These are phyloP conservation scores for Trachelus tabidus DNA, from an alignment of 2,888 invertebrate genomes.

Conservation along the genomic window DNA sequence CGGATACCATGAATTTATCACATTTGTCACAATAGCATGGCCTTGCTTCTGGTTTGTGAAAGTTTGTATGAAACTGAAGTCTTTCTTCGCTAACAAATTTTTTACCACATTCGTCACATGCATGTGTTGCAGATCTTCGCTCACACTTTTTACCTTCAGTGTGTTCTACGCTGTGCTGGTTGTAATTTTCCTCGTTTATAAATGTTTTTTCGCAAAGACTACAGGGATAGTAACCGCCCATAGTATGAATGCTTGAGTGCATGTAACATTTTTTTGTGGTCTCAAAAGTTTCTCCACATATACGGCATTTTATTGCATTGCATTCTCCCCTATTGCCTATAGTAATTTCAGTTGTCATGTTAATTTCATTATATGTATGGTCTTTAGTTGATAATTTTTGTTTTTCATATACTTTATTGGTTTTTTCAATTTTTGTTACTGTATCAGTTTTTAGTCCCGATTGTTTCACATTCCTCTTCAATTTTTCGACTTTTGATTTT, in stretches of 20 bases:
- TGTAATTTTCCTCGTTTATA: conserved; percentile 10
- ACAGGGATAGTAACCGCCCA: conserved; percentile 13
- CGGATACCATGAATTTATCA: conserved; percentile 18
- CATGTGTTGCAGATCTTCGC: conserved; percentile 11
- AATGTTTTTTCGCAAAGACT: conserved; percentile 15
- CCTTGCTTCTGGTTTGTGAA: conserved; percentile 20
- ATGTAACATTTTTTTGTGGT: conserved; percentile 5
- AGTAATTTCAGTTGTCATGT: neutral
- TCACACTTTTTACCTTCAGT: conserved; percentile 9
- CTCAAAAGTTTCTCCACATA: conserved; percentile 5
- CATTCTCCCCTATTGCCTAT: neutral
- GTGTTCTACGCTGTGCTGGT: conserved; percentile 9
- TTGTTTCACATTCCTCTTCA: neutral
- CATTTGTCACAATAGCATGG: conserved; percentile 21
- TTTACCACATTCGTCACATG: conserved; percentile 28
- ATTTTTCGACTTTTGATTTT: neutral
- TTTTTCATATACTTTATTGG: neutral
- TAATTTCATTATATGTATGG: neutral
- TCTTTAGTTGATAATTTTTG: neutral
- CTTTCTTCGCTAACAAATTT: conserved; percentile 28
- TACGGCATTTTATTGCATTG: conserved; percentile 7
- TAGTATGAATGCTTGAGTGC: conserved; percentile 10
- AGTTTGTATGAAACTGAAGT: conserved; percentile 28
- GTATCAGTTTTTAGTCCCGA: neutral
- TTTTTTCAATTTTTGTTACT: neutral